Evolutionary conservation across 2,797 vertebrate species (phyloP), one percentile per base, ranked within the genome.

Genomic region (Girardinus metallicus): DNA sequence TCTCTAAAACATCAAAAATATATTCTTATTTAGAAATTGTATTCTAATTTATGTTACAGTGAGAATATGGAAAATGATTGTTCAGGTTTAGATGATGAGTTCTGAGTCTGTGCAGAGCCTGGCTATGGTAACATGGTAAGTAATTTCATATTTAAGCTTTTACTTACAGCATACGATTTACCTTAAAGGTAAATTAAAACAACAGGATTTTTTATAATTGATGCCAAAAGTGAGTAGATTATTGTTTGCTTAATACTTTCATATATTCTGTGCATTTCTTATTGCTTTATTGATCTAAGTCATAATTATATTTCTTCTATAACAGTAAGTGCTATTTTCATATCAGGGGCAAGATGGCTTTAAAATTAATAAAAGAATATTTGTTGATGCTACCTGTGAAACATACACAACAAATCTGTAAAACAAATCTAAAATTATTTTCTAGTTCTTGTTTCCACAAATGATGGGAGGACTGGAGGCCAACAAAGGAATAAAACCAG

Each of bases 401-500:
- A 43, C 10, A 43, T n/a, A n/a, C 21, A 41, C 39, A 41, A 39
- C 10, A 6, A 70, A n/a, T 70, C 26, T 3, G 39, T 3, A 29
- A 43, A 70, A 16, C 10, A n/a, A 44, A 8, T 39, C 34, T 12
- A 26, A 18, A 66, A 68, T 41, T 26, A 23, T 43, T 15, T 26
- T 70, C 1, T 13, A 15, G 41, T 11, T n/a, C 12, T 55, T 57
- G 10, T 60, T 57, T 34, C 1, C 15, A 47, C 29, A 21, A 34
- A 36, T 80, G 29, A 41, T 60, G 18, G 75, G 6, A 80, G 0
- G 13, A 5, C 21, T n/a, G 11, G 31, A 44, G 73, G 4, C 79
- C 34, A 77, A 57, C 62, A 39, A 71, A 75, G 29, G 49, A n/a
- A 77, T 39, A 62, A 74, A 53, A 80, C 60, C 39, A 83, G 77